Evolutionary conservation across 2,888 invertebrate genomes (phyloP).

Genomic region (Oscheius sp.): DNA sequence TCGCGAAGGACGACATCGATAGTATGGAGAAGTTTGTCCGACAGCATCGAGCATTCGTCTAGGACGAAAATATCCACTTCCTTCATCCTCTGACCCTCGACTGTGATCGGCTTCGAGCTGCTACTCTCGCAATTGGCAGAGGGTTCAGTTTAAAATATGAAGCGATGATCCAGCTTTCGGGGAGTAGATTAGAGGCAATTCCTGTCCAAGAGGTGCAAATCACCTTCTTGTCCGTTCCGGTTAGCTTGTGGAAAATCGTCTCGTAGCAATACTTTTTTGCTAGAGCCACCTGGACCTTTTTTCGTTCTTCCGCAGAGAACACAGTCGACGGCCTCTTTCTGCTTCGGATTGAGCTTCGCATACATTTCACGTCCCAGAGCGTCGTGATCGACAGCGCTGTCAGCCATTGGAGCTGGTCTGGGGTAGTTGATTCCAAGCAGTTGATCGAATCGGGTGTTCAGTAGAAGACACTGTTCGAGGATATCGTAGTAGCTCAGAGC

Average conservation of each 20-base stretch:
- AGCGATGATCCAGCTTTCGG: slow-evolving; percentile 39
- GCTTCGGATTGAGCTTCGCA: slow-evolving; percentile 7
- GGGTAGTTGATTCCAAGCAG: background rate
- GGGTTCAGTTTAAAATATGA: slow-evolving; percentile 35
- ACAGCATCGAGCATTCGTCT: slow-evolving; percentile 45
- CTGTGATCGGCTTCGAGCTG: background rate
- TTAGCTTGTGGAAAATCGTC: slow-evolving; percentile 28
- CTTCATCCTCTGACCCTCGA: slow-evolving; percentile 1
- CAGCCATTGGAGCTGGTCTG: slow-evolving; percentile 5
- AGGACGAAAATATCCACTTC: slow-evolving; percentile 19
- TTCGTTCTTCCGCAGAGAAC: no score
- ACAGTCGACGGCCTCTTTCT: no score
- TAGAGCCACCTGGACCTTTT: no score
- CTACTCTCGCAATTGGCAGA: slow-evolving; percentile 7
- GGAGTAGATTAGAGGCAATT: slow-evolving; percentile 43
- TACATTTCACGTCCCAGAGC: slow-evolving; percentile 12
- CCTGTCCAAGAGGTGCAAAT: slow-evolving; percentile 41
- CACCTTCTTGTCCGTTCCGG: slow-evolving; percentile 17
- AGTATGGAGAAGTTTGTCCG: slow-evolving; percentile 32
- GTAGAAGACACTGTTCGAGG: background rate
- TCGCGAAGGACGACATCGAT: slow-evolving; percentile 39
- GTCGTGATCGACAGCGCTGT: background rate
- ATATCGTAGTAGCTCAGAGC: slow-evolving; percentile 37
- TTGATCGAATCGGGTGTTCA: slow-evolving; percentile 1
- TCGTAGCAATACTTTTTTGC: slow-evolving; percentile 39